Evolutionary conservation across 2,113 vertebrate species (phyloP), one percentile per base, ranked within the genome.

Genomic region (Aspiorhynchus laticeps): DNA sequence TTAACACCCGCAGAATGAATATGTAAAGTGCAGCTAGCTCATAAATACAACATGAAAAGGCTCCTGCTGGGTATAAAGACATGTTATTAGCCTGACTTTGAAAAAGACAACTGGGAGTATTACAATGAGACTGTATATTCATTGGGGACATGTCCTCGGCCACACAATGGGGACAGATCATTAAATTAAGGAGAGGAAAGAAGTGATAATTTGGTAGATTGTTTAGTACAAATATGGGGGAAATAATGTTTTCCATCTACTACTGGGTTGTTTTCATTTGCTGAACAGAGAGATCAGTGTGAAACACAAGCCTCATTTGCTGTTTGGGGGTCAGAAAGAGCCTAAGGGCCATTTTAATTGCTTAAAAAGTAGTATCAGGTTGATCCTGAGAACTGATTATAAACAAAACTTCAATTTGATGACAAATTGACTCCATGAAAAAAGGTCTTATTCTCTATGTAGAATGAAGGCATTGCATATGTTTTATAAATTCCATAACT

Each of bases 41-140:
- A 94, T 94, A 93, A 94, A 94, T 93, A 94, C 87, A 86, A 90
- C 91, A 90, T 94, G 89, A 95, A 95, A 95, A 89, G 93, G 88
- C 92, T 86, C 94, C 92, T 87, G 88, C 92, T 90, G 94, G 28
- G 90, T 89, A 87, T 87, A 89, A 91, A 92, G 93, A 84, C 84
- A 88, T 88, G 91, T 90, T 93, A 86, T 91, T 90, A 90, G 91
- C 89, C 87, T 51, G 86, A 90, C 89, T 85, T 89, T 88, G 67
- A 91, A 89, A 91, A 91, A 91, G 91, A 88, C 88, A 90, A 89
- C 88, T 89, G 90, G 90, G 77, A 90, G 91, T 84, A 91, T 91
- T 84, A 90, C 90, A 91, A 90, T 89, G 88, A 88, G 63, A 87
- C 82, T 89, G 59, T 87, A 74, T 85, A 90, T 87, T 88, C 86